Evolutionary conservation across 1,140 invertebrate genomes (phyloP).

Genomic region (Sitodiplosis mosellana): DNA sequence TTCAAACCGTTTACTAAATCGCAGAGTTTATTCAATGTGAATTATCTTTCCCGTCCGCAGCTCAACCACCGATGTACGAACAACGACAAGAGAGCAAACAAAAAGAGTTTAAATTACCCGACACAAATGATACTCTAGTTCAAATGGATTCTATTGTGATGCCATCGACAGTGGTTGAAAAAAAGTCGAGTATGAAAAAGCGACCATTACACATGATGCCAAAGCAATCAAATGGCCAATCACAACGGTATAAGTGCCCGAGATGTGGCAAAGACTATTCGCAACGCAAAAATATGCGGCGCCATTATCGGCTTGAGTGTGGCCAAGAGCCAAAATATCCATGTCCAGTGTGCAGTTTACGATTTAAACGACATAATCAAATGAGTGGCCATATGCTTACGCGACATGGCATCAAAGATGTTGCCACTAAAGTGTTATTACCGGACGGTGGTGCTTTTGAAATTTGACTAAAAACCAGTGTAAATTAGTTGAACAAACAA

Average conservation of each 20-base stretch:
- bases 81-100: too few species aligned
- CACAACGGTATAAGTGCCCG: slow-evolving; percentile 27
- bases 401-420: slow-evolving; percentile 1
- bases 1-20: too few species aligned
- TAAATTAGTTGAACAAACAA: too few species aligned
- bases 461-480: slow-evolving; percentile 6
- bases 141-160: neutral
- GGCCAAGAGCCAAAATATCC: slow-evolving; percentile 29
- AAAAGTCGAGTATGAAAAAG: neutral
- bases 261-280: slow-evolving; percentile 36
- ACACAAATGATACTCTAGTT: neutral
- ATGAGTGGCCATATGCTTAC: slow-evolving; percentile 8
- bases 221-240: neutral
- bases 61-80: too few species aligned
- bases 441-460: neutral
- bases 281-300: slow-evolving; percentile 34
- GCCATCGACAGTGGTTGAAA: neutral
- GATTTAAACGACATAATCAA: slow-evolving; percentile 12
- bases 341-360: slow-evolving; percentile 25
- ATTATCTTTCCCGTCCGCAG: too few species aligned
- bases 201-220: slow-evolving; percentile 3
- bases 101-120: too few species aligned
- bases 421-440: neutral
- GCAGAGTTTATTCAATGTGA: too few species aligned
- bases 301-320: slow-evolving; percentile 30